Percentiles rank a stretch among this genome's conserved stretches.
phyloP scores from a whole-genome alignment of 1,140 invertebrate species.

The Penaeus indicus region DNA sequence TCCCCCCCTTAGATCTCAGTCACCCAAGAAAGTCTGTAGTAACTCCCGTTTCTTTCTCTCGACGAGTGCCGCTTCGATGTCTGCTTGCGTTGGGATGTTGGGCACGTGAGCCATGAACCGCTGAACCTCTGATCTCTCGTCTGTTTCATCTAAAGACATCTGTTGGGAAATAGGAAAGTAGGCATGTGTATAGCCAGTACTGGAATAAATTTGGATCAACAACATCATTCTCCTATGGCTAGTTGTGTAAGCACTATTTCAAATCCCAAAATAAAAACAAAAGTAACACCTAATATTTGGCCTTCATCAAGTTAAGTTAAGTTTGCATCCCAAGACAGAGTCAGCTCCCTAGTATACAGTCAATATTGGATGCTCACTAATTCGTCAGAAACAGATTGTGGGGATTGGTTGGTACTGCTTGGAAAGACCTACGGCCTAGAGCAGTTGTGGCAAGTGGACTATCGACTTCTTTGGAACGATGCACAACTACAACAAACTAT shows the following conservation, averaged over 20 bases:
- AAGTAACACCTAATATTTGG: background rate
- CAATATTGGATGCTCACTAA: no score
- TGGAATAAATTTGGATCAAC: background rate
- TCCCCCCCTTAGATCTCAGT: conserved; percentile 32
- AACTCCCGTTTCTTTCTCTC: conserved; percentile 90
- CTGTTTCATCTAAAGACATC: conserved; percentile 67
- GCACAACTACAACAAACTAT: background rate
- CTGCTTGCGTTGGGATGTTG: conserved; percentile 85
- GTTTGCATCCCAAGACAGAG: background rate
- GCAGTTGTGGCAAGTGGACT: no score
- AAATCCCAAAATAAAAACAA: background rate
- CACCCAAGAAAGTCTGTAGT: conserved; percentile 70
- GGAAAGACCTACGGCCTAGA: no score
- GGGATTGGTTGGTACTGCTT: no score
- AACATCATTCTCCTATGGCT: background rate
- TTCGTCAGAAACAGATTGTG: no score
- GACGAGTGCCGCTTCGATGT: conserved; percentile 90
- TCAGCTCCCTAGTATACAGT: no score
- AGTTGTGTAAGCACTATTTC: background rate
- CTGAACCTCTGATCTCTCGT: conserved; percentile 70
- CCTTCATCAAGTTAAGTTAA: background rate
- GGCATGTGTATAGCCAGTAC: conserved; percentile 24
- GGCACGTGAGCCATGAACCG: conserved; percentile 86
- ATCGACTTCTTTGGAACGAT: no score
- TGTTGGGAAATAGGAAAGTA: conserved; percentile 30